Evolutionary conservation across 2,797 vertebrate species (phyloP), one percentile per base, ranked within the genome.

Genomic region (Hydrocynus forskahlii): DNA sequence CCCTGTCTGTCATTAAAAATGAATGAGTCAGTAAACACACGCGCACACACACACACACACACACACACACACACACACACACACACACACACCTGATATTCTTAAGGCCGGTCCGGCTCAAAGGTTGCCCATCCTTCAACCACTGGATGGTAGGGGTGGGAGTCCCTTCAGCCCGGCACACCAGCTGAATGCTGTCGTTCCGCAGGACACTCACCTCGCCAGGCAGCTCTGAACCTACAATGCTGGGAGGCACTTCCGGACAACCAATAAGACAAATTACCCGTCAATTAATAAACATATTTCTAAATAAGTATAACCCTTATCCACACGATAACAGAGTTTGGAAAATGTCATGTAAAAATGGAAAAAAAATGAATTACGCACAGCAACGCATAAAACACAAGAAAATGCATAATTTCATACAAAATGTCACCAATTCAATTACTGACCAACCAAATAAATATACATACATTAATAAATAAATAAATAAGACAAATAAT

Each of bases 161-260:
- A 78, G 90, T 93, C 67, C 98, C 98, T 76, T 79, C 84, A 29
- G 93, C 95, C 68, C 76, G 91, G 86, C 98, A 99, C 75, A 94
- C 75, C 79, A 99, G 93, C 88, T 96, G 94, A 72, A 96, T 81
- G 50, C 93, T 95, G 89, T 98, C 94, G 78, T 96, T 97, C 1
- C 95, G 89, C 79, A 97, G 89, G 25, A 95, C 94, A 17, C 94
- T 93, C 59, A 97, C 90, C 85, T 97, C 97, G 35, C 92, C 94
- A 7, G 97, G 95, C 87, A 96, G 90, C 88, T 98, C 97, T 4
- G 98, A 97, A 83, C 96, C 96, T 75, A 86, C 87, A 83, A 99
- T 94, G 84, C 90, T 95, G 59, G 98, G 97, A 84, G 98, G 97
- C 77, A 99, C 98, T 98, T 68, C 69, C 21, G 16, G 7, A 54